A percentile compares a stretch with the other conserved stretches of the same genome.
These are phyloP conservation scores for Subacronicta megacephala DNA, from an alignment of 2,888 invertebrate genomes.

Conservation along the genomic window DNA sequence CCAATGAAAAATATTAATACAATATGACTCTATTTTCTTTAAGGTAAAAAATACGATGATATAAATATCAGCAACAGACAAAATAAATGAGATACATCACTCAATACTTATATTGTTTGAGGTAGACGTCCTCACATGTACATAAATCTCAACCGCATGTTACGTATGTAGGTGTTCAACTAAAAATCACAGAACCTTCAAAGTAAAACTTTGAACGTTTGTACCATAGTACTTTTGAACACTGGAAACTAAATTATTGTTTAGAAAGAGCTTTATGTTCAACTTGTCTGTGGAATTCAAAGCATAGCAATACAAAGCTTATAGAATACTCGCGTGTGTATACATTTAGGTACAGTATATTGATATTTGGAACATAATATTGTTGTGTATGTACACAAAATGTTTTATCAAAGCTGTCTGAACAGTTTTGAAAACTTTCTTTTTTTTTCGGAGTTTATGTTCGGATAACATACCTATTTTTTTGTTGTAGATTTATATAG, in stretches of 20 bases:
- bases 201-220: conserved; percentile 23
- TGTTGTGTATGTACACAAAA: too few species aligned
- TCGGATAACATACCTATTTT: too few species aligned
- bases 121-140: conserved; percentile 26
- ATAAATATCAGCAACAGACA: not conserved
- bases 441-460: too few species aligned
- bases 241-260: conserved; percentile 29
- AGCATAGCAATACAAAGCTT: conserved; percentile 1
- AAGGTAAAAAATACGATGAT: too few species aligned
- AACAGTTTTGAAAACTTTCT: too few species aligned
- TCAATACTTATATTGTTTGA: conserved; percentile 3
- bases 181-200: conserved; percentile 28
- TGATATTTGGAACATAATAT: too few species aligned
- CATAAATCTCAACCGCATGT: conserved; percentile 16
- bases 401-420: too few species aligned
- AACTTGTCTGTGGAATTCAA: conserved; percentile 13
- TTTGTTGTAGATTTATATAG: too few species aligned
- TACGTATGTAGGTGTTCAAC: not conserved
- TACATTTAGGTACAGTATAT: not conserved
- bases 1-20: too few species aligned
- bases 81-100: conserved; percentile 2
- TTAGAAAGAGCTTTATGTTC: conserved; percentile 10
- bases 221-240: conserved; percentile 8
- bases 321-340: not conserved
- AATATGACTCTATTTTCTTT: too few species aligned